Base-by-base conservation (phyloP, 2,113 vertebrate species). In the Loxodonta africana region DNA sequence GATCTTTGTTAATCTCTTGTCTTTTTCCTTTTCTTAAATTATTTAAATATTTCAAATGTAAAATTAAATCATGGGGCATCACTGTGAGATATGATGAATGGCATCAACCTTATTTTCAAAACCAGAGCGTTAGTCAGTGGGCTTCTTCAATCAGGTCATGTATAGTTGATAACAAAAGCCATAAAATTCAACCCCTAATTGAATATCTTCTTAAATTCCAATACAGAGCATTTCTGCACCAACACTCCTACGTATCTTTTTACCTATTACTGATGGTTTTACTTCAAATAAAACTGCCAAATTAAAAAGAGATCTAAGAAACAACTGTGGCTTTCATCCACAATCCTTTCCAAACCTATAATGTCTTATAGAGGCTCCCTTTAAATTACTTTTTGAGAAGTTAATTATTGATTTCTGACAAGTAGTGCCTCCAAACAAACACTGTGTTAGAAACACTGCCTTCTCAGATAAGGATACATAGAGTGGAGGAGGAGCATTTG, bases 351-450 rank as follows among this genome's bases (percentile, higher is more conserved):
- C 41, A 60, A 94, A 87, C 44, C 44, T 69, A 14, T 82, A 21
- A 63, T 92, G 25, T 74, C 12, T 69, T 88, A 12, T 44, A 51
- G 5, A 83, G 2, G 0, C n/a, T 87, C 63, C 67, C 51, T 94
- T 94, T 90, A 83, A 20, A 65, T 90, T 94, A 85, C 37, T 57
- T 87, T 82, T 71, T 60, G 51, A 41, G 26, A 94, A 90, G 73
- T 96, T 83, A 85, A 85, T 91, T 92, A 30, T 44, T 95, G 71
- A 88, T 96, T 80, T 80, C 53, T 89, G 51, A 44, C 21, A 25
- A 71, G 17, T 71, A 1, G 85, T 65, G 25, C 6, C 53, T 65
- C 6, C 17, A 37, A 85, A 37, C 18, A 83, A 57, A 21, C n/a
- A 63, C 9, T 67, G 0, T 26, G 6, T 17, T 26, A 25, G 20